Evolutionary conservation across 2,888 invertebrate species (phyloP), one percentile per base, ranked within the genome.

Genomic region (Brenthis ino): DNA sequence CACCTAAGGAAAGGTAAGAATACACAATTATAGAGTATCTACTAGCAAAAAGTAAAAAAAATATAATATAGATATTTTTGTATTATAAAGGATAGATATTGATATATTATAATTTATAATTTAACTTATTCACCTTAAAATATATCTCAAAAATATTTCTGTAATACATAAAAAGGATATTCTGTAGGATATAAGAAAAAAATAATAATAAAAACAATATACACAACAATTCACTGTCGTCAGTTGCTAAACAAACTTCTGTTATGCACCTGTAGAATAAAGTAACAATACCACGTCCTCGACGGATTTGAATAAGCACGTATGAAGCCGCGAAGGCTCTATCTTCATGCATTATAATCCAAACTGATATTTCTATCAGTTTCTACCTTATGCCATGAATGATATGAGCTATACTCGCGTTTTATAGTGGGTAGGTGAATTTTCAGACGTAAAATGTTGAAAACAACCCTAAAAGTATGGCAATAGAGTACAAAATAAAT

Each of bases 251-350:
- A 60, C 54, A 53, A 47, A 43, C 54, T 53, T 65, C 13, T 57
- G 16, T 57, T 33, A 53, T 54, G 28, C 61, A 61, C 61, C 61
- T 60, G 58, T 58, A 28, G 28, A 28, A 12, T 53, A 65, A 48
- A 51, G 13, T 58, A 47, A 66, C 66, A 47, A 54, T 60, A 24
- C 66, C n/a, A 57, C 14, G 54, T 54, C 60, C 66, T 60, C 48
- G 60, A 28, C 58, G 57, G 57, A 65, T 65, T 65, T 65, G 65
- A 65, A 54, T 57, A 57, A 65, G 57, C 53, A 43, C 57, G 51
- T 50, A 37, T 56, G 24, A 53, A 28, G 37, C 37, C 37, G 37
- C 33, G 54, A 16, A 56, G 14, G 33, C 60, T 53, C 37, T 43
- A 43, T 43, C 13, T 48, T 55, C 54, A 55, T 60, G 48, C 28